Evolutionary conservation across 2,113 vertebrate genomes (phyloP).

Genomic region (Oryctolagus cuniculus): mOryCun1.1 NC_091451.1:7179501-7180000

Average conservation of each 20-base stretch:
- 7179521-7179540: neutral
- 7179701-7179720: neutral
- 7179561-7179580: neutral
- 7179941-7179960: too few species aligned
- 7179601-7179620: constrained; percentile 9
- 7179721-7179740: neutral
- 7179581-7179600: neutral
- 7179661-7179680: neutral
- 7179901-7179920: too few species aligned
- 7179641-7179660: neutral
- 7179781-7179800: neutral
- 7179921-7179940: too few species aligned
- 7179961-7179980: too few species aligned
- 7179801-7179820: too few species aligned
- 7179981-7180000: too few species aligned
- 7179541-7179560: constrained; percentile 7
- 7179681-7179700: neutral
- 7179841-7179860: too few species aligned
- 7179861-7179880: too few species aligned
- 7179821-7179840: too few species aligned
- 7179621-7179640: neutral
- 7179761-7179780: neutral
- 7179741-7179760: neutral
- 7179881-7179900: too few species aligned
- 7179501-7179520: too few species aligned